These are phyloP conservation scores for Andrena marginata DNA, from an alignment of 2,888 invertebrate genomes.

Conservation along the genomic window DNA sequence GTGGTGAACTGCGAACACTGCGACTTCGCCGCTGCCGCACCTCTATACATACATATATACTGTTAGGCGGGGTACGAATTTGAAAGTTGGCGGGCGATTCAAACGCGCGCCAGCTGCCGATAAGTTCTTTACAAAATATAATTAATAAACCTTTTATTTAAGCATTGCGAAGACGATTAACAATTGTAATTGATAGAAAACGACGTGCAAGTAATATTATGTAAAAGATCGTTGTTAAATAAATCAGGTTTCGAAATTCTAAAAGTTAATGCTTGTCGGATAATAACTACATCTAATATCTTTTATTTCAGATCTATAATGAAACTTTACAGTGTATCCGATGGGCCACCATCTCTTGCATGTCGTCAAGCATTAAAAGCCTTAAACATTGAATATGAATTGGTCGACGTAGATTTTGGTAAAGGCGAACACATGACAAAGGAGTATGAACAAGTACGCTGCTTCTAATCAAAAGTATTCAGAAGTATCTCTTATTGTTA, in stretches of 20 bases:
- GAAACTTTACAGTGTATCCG: slow-evolving; percentile 91
- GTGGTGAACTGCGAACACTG: no score
- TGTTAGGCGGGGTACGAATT: no score
- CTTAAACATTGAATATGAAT: slow-evolving; percentile 88
- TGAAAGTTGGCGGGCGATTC: background rate
- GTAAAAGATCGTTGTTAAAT: no score
- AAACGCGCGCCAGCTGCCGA: background rate
- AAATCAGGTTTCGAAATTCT: no score
- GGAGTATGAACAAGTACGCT: slow-evolving; percentile 89
- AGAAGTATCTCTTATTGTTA: background rate
- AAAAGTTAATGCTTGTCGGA: no score
- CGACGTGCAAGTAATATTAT: no score
- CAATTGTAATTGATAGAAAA: no score
- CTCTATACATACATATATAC: no score
- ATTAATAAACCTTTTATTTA: no score
- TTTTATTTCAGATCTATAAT: slow-evolving; percentile 77
- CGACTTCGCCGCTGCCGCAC: no score
- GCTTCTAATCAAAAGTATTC: background rate
- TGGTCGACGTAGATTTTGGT: slow-evolving; percentile 89
- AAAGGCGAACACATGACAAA: slow-evolving; percentile 91
- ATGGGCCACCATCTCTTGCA: slow-evolving; percentile 92
- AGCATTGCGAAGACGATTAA: no score
- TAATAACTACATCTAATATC: background rate
- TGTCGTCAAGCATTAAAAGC: slow-evolving; percentile 90
- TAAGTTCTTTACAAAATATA: background rate